These are phyloP conservation scores for Scaptodrosophila latifasciaeformis DNA, from an alignment of 2,888 invertebrate genomes.

Conservation along the genomic window DNA sequence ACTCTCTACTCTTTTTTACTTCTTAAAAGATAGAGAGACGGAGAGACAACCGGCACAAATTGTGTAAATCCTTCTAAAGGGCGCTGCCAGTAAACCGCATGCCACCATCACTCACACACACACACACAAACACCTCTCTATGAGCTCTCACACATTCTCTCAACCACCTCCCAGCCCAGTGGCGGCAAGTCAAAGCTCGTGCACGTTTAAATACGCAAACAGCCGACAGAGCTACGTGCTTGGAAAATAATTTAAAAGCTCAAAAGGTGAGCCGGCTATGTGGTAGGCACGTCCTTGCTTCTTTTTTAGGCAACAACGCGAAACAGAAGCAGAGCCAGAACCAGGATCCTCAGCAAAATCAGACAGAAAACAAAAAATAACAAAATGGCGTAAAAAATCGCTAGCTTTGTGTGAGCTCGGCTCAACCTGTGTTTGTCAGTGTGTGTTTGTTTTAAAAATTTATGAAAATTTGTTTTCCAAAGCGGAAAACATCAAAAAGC, in stretches of 20 bases:
- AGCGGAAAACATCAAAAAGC: slow-evolving; percentile 41
- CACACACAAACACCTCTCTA: too few species aligned
- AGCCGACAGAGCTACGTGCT: slow-evolving; percentile 66
- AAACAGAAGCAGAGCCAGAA: neutral
- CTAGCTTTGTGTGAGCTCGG: slow-evolving; percentile 15
- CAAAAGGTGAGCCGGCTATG: slow-evolving; percentile 68
- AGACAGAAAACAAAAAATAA: slow-evolving; percentile 14
- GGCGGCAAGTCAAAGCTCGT: slow-evolving; percentile 7
- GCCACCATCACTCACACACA: slow-evolving; percentile 26
- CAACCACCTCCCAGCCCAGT: neutral
- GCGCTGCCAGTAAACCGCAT: slow-evolving; percentile 42
- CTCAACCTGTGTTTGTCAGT: too few species aligned
- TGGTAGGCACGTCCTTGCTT: slow-evolving; percentile 59
- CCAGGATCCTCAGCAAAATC: neutral
- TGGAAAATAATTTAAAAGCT: slow-evolving; percentile 72
- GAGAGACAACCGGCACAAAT: slow-evolving; percentile 56
- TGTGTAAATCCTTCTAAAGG: slow-evolving; percentile 71
- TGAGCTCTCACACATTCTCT: neutral
- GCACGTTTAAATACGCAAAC: slow-evolving; percentile 67
- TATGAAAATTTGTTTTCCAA: slow-evolving; percentile 66
- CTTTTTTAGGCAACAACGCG: neutral
- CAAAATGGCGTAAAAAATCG: slow-evolving; percentile 58
- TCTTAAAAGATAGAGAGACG: too few species aligned
- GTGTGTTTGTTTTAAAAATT: slow-evolving; percentile 66
- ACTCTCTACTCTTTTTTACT: too few species aligned